Conservation (phyloP, 2,113 vertebrate species). For the Neogale vison region DNA sequence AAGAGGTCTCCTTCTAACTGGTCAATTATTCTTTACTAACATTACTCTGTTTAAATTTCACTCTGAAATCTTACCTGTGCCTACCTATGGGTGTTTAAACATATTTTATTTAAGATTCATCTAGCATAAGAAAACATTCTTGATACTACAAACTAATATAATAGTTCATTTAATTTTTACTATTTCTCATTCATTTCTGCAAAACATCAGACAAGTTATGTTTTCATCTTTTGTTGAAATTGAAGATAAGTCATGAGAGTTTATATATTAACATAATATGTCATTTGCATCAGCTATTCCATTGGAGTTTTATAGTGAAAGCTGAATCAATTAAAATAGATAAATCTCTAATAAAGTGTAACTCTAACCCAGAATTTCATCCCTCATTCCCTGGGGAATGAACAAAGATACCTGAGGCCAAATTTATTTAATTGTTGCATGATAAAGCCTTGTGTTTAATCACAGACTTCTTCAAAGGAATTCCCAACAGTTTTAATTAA, state of each 20-base stretch:
- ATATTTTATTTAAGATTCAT: constrained; percentile 18
- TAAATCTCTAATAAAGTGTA: constrained; percentile 74
- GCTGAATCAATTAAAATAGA: constrained; percentile 80
- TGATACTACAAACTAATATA: constrained; percentile 19
- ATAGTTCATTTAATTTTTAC: constrained; percentile 31
- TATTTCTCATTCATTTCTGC: constrained; percentile 39
- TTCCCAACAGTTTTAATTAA: constrained; percentile 75
- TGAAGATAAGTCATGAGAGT: constrained; percentile 66
- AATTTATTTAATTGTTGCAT: constrained; percentile 77
- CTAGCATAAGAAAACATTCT: not conserved
- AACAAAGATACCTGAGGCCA: constrained; percentile 69
- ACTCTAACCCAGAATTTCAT: constrained; percentile 68
- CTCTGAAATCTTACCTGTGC: not conserved
- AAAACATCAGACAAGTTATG: constrained; percentile 15
- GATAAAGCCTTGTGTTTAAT: constrained; percentile 79
- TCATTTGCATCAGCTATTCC: constrained; percentile 67
- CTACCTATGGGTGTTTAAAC: not conserved
- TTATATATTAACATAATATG: constrained; percentile 69
- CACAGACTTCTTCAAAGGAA: constrained; percentile 74
- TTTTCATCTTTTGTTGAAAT: constrained; percentile 54
- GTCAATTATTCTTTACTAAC: not conserved
- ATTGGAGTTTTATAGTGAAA: constrained; percentile 67
- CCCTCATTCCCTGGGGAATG: not conserved
- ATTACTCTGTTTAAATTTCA: not conserved
- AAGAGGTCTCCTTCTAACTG: not conserved